A percentile compares a stretch with the other conserved stretches of the same genome.
phyloP scores from a whole-genome alignment of 2,888 invertebrate genomes.

The Scaptomyza parva region DNA sequence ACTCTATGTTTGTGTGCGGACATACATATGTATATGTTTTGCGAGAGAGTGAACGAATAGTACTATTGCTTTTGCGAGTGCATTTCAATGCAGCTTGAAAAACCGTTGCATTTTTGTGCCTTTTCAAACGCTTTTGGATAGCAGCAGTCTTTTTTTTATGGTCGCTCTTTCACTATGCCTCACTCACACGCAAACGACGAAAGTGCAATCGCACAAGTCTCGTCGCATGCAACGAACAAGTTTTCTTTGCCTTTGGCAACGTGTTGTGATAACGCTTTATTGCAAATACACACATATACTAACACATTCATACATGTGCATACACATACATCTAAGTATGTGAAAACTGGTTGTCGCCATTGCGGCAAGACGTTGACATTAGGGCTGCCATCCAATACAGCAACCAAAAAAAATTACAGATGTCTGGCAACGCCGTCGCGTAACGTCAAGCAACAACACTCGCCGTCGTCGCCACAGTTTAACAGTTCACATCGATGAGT shows the following conservation, averaged over 20 bases:
- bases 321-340: slow-evolving; percentile 14
- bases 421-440: slow-evolving; percentile 59
- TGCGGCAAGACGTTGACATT: slow-evolving; percentile 55
- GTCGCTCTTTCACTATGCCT: slow-evolving; percentile 19
- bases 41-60: slow-evolving; percentile 32
- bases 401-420: slow-evolving; percentile 34
- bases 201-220: slow-evolving; percentile 24
- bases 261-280: slow-evolving; percentile 51
- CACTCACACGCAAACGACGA: slow-evolving; percentile 13
- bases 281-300: slow-evolving; percentile 32
- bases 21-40: background rate
- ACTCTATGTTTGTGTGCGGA: background rate
- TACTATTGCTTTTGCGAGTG: slow-evolving; percentile 35
- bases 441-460: slow-evolving; percentile 55
- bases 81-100: slow-evolving; percentile 60
- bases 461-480: slow-evolving; percentile 71
- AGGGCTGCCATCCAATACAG: slow-evolving; percentile 54
- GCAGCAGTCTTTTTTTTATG: slow-evolving; percentile 9
- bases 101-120: slow-evolving; percentile 57
- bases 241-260: slow-evolving; percentile 47
- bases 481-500: slow-evolving; percentile 85
- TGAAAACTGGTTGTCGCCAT: slow-evolving; percentile 57
- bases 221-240: slow-evolving; percentile 39
- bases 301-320: background rate
- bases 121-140: slow-evolving; percentile 46